Percentiles rank a stretch among this genome's conserved stretches.
phyloP scores from a whole-genome alignment of 92 coral and sea anemone genomes.

The Anthopleura xanthogrammica region DNA sequence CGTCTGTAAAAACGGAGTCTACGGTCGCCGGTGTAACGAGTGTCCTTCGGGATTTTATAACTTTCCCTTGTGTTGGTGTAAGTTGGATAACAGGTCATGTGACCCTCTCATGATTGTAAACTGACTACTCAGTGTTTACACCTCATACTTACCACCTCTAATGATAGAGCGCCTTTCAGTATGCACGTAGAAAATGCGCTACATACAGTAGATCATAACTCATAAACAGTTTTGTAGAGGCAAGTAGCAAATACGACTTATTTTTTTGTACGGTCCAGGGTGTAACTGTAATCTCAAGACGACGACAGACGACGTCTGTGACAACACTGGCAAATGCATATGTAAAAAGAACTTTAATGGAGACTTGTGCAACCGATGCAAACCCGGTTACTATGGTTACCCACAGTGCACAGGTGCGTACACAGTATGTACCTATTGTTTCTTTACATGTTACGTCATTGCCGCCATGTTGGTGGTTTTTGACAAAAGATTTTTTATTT shows the following conservation, averaged over 20 bases:
- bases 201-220: no score
- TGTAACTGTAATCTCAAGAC: slow-evolving; percentile 78
- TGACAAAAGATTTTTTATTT: no score
- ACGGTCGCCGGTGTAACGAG: slow-evolving; percentile 71
- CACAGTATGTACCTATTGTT: no score
- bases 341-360: slow-evolving; percentile 65
- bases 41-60: slow-evolving; percentile 72
- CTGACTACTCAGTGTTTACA: no score
- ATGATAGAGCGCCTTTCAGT: no score
- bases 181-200: no score
- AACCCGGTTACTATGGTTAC: slow-evolving; percentile 54
- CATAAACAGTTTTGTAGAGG: no score
- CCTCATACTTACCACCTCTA: no score
- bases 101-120: neutral
- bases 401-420: slow-evolving; percentile 67
- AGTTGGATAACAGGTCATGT: slow-evolving; percentile 28
- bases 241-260: no score
- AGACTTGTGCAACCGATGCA: slow-evolving; percentile 47
- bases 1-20: slow-evolving; percentile 60
- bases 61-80: slow-evolving; percentile 89
- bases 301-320: slow-evolving; percentile 64
- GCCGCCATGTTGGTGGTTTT: no score
- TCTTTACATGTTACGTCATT: no score
- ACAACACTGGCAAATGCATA: slow-evolving; percentile 48
- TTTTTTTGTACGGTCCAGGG: slow-evolving; percentile 41